Evolutionary conservation across 2,797 vertebrate species (phyloP), one percentile per base, ranked within the genome.

Genomic region (Dicrostonyx torquatus): DNA sequence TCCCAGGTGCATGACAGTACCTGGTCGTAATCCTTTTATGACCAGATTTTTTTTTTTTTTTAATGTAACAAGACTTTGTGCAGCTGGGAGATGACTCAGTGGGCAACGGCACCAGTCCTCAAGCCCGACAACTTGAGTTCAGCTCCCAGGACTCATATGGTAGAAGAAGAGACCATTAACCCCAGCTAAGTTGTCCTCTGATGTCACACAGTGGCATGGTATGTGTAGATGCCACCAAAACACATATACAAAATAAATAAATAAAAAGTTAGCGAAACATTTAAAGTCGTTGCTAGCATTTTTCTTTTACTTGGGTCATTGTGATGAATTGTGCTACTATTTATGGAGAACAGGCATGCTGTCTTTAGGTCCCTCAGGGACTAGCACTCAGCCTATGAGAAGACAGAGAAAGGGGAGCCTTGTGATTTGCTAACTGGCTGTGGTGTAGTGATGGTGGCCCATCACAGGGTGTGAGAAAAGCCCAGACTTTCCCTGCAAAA

Each of bases 341-440:
- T 82, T 83, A 89, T 86, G 89, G 76, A 53, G 79, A 95, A 93
- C n/a, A 64, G 45, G 83, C 13, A 4, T 18, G 18, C 43, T 77
- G 48, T 45, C n/a, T 66, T 83, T 37, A 60, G 62, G 2, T 34
- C 11, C 2, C 78, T 70, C n/a, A 20, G 58, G 11, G 60, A 31
- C n/a, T 37, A 84, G 37, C 15, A 48, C 72, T n/a, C 24, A 53
- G n/a, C 37, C 62, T 1, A 73, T 2, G 77, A n/a, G 68, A 31
- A 43, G 45, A 37, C 8, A 40, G 1, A 76, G 37, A 79, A 62
- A 60, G 50, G 29, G 17, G 58, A 34, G 55, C 50, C 7, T 26
- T 93, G 66, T 73, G 9, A 50, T 70, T 90, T 75, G 48, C 89
- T 88, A 80, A 64, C 22, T 85, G 58, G 14, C 43, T 26, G 0